Conservation (phyloP, 2,888 invertebrate species). For the Epinotia nisella region DNA sequence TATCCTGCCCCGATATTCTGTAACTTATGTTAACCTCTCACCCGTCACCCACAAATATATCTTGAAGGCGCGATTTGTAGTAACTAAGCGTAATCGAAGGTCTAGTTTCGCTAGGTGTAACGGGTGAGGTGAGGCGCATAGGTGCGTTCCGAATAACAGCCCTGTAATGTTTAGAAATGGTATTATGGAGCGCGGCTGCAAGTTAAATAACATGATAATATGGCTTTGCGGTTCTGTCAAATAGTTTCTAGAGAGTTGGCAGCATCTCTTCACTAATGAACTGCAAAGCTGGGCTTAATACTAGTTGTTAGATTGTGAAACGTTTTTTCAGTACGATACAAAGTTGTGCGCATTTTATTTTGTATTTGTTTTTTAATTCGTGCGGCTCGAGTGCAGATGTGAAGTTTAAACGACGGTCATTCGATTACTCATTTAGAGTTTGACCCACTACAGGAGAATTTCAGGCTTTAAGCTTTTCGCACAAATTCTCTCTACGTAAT, state of each 20-base stretch:
- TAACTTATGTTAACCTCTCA: too few species aligned
- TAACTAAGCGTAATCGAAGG: too few species aligned
- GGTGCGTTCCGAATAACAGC: neutral
- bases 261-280: slow-evolving; percentile 23
- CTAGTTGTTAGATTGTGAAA: neutral
- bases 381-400: neutral
- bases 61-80: too few species aligned
- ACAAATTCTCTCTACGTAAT: too few species aligned
- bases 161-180: neutral
- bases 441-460: neutral
- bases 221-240: slow-evolving; percentile 4
- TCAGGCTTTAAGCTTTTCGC: neutral
- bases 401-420: slow-evolving; percentile 1
- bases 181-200: neutral
- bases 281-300: slow-evolving; percentile 9
- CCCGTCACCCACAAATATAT: too few species aligned
- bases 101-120: too few species aligned
- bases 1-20: too few species aligned
- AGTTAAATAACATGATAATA: neutral
- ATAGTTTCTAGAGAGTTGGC: slow-evolving; percentile 15
- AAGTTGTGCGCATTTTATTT: neutral
- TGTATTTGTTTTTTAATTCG: slow-evolving; percentile 5
- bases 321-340: slow-evolving; percentile 3
- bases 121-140: too few species aligned
- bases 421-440: neutral